Evolutionary conservation across 1,140 invertebrate species (phyloP).

Genomic region (Drosophila pachea): DNA sequence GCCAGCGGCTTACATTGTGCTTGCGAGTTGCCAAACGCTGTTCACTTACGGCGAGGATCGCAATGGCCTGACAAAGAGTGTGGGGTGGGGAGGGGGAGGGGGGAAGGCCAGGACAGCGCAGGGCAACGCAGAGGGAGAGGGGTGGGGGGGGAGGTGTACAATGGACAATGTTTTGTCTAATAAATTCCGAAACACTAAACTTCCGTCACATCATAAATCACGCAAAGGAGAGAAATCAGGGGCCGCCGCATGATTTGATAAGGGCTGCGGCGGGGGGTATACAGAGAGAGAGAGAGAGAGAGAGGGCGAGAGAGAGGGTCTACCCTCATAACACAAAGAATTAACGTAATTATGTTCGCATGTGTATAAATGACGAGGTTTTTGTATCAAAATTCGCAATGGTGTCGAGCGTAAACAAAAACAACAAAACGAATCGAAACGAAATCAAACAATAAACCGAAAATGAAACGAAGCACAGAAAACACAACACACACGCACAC

Average conservation of each 20-base stretch:
- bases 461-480: slow-evolving; percentile 65
- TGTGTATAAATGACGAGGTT: slow-evolving; percentile 61
- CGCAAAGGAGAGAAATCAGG: slow-evolving; percentile 24
- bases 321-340: slow-evolving; percentile 69
- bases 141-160: background rate
- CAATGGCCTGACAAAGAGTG: background rate
- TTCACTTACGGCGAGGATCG: slow-evolving; percentile 43
- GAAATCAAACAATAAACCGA: slow-evolving; percentile 68
- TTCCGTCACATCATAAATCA: slow-evolving; percentile 76
- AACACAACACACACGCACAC: background rate
- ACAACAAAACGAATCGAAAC: slow-evolving; percentile 47
- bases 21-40: slow-evolving; percentile 40
- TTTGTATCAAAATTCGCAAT: slow-evolving; percentile 68
- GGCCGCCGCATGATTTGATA: slow-evolving; percentile 41
- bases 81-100: too few species aligned
- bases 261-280: slow-evolving; percentile 31
- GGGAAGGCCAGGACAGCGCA: too few species aligned
- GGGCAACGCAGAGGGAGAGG: too few species aligned
- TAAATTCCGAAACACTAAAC: slow-evolving; percentile 76
- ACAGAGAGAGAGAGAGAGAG: background rate
- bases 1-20: slow-evolving; percentile 21
- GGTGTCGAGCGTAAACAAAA: slow-evolving; percentile 74
- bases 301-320: slow-evolving; percentile 1
- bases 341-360: slow-evolving; percentile 77
- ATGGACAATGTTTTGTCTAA: slow-evolving; percentile 68